Conservation (phyloP, 2,113 vertebrate species). For the Numida meleagris region DNA sequence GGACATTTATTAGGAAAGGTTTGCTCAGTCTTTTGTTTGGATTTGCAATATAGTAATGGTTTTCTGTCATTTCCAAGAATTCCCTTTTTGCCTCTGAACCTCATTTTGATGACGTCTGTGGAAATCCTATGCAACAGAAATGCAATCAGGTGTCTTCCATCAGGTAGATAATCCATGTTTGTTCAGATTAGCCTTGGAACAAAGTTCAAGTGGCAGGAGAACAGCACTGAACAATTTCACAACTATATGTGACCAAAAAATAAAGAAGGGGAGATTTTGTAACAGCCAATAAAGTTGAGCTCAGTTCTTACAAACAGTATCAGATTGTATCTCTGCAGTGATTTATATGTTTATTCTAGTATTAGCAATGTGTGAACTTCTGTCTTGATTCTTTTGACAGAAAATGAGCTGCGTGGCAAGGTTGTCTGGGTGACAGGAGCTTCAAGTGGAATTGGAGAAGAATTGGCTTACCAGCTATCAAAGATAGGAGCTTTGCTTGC, state of each 20-base stretch:
- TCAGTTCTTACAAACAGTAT: background rate
- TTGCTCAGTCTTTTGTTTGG: slow-evolving; percentile 1
- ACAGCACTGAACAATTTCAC: slow-evolving; percentile 1
- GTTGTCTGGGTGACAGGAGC: slow-evolving; percentile 97
- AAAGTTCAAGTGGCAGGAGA: slow-evolving; percentile 42
- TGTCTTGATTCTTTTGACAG: slow-evolving; percentile 69
- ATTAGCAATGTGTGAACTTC: background rate
- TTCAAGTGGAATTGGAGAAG: slow-evolving; percentile 95
- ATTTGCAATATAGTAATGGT: background rate
- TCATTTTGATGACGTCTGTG: background rate
- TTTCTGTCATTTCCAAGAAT: background rate
- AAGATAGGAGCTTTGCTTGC: slow-evolving; percentile 84
- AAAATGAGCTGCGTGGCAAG: slow-evolving; percentile 82
- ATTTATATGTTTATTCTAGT: background rate
- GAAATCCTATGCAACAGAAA: background rate
- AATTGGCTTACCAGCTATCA: slow-evolving; percentile 89
- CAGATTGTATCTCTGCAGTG: background rate
- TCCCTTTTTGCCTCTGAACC: background rate
- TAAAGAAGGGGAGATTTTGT: background rate
- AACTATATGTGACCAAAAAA: background rate
- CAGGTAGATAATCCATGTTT: background rate
- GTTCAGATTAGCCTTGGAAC: slow-evolving; percentile 12
- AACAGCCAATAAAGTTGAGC: background rate
- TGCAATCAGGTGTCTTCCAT: background rate
- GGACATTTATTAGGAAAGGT: background rate